Conservation (phyloP, 2,888 invertebrate species). For the Oscheius sp. region DNA sequence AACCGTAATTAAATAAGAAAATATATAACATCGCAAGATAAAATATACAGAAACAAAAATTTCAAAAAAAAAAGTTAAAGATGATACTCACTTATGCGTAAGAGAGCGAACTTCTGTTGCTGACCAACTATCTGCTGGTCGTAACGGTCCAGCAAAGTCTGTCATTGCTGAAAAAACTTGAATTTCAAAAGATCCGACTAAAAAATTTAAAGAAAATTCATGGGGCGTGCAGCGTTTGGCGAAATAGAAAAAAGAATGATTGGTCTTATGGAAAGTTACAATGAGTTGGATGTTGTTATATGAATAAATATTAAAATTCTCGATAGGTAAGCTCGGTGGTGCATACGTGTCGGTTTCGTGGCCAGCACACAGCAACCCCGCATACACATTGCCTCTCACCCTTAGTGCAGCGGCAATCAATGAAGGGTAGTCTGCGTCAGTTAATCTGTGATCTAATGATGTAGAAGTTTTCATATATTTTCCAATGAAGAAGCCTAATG, state of each 20-base stretch:
- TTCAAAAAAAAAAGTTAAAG: neutral
- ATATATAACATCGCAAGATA: no score
- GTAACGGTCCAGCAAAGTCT: conserved; percentile 42
- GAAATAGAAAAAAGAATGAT: neutral
- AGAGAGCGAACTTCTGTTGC: conserved; percentile 64
- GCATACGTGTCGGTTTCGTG: conserved; percentile 27
- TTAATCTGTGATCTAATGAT: conserved; percentile 27
- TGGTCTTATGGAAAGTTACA: neutral
- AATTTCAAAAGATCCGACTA: no score
- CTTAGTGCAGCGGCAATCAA: conserved; percentile 35
- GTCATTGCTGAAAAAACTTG: conserved; percentile 45
- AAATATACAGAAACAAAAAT: no score
- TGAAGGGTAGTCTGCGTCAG: conserved; percentile 21
- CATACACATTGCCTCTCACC: conserved; percentile 27
- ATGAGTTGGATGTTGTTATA: neutral
- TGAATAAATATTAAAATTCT: neutral
- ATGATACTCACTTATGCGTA: conserved; percentile 44
- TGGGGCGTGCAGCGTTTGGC: no score
- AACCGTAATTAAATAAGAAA: no score
- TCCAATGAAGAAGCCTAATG: no score
- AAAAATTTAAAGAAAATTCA: neutral
- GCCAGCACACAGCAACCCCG: conserved; percentile 31
- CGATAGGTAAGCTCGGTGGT: neutral
- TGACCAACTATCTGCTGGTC: conserved; percentile 62
- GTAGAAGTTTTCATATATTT: no score